Conservation (phyloP, 2,888 invertebrate genomes). For the Harpagoxenus sublaevis region DNA sequence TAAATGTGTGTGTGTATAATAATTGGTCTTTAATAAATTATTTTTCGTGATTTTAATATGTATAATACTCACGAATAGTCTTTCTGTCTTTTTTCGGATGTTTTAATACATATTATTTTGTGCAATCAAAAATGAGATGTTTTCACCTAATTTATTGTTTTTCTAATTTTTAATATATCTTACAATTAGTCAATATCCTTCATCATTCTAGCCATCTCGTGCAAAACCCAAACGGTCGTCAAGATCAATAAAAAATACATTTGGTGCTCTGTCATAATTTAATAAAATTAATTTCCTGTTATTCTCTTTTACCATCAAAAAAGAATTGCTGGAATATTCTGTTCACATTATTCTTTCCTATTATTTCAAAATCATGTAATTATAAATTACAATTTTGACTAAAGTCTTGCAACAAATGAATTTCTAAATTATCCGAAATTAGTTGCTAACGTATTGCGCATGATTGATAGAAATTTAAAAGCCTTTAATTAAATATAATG, state of each 20-base stretch:
- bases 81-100: neutral
- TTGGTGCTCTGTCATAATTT: constrained; percentile 77
- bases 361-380: neutral
- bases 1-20: constrained; percentile 9
- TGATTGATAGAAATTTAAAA: neutral
- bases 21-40: constrained; percentile 53
- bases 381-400: neutral
- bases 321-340: neutral
- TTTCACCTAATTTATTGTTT: neutral
- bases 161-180: constrained; percentile 13
- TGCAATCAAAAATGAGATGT: neutral
- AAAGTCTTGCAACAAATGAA: neutral
- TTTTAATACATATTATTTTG: neutral
- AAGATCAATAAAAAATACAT: constrained; percentile 75
- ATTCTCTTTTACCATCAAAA: neutral
- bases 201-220: constrained; percentile 77
- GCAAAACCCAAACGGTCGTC: constrained; percentile 79
- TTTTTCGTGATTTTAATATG: constrained; percentile 33
- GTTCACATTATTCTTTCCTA: neutral
- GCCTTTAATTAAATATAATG: neutral
- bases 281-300: constrained; percentile 13
- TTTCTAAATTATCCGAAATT: constrained; percentile 21
- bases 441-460: constrained; percentile 2
- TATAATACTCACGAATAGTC: constrained; percentile 11
- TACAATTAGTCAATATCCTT: constrained; percentile 59